Percentiles rank a stretch among this genome's conserved stretches.
phyloP scores from a whole-genome alignment of 2,113 vertebrate species.

The Lonchura striata region DNA sequence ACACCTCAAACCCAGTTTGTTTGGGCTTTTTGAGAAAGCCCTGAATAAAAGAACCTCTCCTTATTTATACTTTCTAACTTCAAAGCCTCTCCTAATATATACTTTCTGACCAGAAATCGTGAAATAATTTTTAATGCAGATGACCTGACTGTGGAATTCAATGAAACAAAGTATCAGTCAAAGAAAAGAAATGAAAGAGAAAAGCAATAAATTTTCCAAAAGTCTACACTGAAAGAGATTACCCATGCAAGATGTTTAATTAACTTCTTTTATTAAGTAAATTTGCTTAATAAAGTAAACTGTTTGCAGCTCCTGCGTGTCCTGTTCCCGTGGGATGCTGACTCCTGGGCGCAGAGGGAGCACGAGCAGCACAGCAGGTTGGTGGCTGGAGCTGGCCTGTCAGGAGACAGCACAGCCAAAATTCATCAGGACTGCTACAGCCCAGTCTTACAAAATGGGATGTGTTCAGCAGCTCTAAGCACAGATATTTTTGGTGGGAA shows the following conservation, averaged over 20 bases:
- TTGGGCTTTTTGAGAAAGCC: not conserved
- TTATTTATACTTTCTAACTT: not conserved
- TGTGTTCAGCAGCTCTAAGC: not conserved
- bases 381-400: not conserved
- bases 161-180: not conserved
- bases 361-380: not conserved
- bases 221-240: not conserved
- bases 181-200: not conserved
- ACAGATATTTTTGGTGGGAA: not conserved
- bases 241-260: conserved; percentile 28
- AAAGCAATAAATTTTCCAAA: not conserved
- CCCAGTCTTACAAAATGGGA: not conserved
- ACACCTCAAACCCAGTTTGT: not conserved
- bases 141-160: not conserved
- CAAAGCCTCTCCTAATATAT: not conserved
- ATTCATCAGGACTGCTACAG: not conserved
- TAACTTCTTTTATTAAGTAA: conserved; percentile 23
- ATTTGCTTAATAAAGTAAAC: not conserved
- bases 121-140: not conserved
- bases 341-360: fast-evolving
- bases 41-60: not conserved
- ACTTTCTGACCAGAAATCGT: not conserved
- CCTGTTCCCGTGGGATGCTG: not conserved
- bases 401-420: not conserved
- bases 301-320: not conserved